phyloP scores from a whole-genome alignment of 2,797 vertebrate species.

The Harpagifer antarcticus region DNA sequence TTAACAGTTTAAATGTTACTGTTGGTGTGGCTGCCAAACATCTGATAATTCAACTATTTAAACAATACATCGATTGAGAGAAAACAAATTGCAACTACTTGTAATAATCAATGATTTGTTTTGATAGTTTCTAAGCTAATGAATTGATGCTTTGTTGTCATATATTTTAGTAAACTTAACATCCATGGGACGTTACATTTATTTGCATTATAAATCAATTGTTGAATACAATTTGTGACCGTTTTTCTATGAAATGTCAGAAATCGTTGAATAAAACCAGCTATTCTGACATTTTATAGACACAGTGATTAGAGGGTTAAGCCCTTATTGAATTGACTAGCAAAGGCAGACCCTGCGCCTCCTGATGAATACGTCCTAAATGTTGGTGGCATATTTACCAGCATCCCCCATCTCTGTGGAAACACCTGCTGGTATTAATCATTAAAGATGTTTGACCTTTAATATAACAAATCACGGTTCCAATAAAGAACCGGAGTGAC shows the following conservation, averaged over 20 bases:
- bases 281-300: not conserved
- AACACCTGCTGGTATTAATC: slow-evolving; percentile 23
- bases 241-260: not conserved
- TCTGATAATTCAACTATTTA: not conserved
- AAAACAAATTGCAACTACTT: not conserved
- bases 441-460: slow-evolving; percentile 22
- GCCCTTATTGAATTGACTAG: not conserved
- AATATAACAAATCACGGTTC: slow-evolving; percentile 22
- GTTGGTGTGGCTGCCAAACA: not conserved
- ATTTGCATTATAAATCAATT: not conserved
- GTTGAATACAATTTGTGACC: not conserved
- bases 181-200: not conserved
- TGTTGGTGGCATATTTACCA: not conserved
- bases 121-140: no score
- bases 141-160: not conserved
- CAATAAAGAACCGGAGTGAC: no score
- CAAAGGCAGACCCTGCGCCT: not conserved
- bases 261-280: not conserved
- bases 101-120: no score
- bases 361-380: not conserved
- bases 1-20: not conserved
- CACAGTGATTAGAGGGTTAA: not conserved
- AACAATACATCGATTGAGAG: not conserved
- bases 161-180: not conserved
- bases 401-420: not conserved